Evolutionary conservation across 1,140 invertebrate genomes (phyloP).

Genomic region (Zaprionus africanus): DNA sequence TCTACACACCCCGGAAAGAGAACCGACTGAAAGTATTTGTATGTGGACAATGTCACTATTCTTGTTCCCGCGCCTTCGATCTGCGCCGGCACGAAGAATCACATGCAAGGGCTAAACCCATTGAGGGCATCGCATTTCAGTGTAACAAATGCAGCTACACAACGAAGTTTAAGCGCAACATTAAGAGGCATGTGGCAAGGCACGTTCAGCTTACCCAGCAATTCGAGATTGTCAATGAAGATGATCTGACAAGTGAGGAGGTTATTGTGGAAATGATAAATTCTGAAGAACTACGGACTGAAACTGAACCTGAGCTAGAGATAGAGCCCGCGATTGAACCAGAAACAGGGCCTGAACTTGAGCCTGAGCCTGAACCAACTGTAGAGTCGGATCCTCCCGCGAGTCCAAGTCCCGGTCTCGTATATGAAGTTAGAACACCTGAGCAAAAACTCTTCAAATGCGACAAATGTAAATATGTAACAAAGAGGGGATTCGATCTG

Average conservation of each 20-base stretch:
- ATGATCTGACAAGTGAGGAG: background rate
- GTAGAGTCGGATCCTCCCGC: background rate
- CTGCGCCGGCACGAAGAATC: slow-evolving; percentile 28
- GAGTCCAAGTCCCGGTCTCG: background rate
- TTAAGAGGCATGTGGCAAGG: slow-evolving; percentile 23
- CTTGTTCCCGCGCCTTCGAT: slow-evolving; percentile 30
- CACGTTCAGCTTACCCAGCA: background rate
- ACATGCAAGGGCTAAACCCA: slow-evolving; percentile 1
- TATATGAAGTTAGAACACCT: background rate
- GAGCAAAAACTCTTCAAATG: slow-evolving; percentile 18
- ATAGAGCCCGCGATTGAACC: background rate
- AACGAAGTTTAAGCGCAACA: slow-evolving; percentile 40
- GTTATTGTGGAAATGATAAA: slow-evolving; percentile 20
- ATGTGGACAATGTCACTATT: slow-evolving; percentile 33
- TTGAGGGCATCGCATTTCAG: slow-evolving; percentile 20
- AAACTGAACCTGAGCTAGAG: background rate
- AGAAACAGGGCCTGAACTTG: background rate
- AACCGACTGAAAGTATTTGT: slow-evolving; percentile 26
- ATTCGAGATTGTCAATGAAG: background rate
- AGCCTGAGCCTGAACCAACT: background rate
- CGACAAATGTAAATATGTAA: slow-evolving; percentile 25
- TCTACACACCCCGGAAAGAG: background rate
- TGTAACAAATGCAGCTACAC: slow-evolving; percentile 27
- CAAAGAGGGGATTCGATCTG: slow-evolving; percentile 30
- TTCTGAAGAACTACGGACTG: background rate